Base-by-base conservation (phyloP, 1,140 invertebrate species). In the Melitaea cinxia region DNA sequence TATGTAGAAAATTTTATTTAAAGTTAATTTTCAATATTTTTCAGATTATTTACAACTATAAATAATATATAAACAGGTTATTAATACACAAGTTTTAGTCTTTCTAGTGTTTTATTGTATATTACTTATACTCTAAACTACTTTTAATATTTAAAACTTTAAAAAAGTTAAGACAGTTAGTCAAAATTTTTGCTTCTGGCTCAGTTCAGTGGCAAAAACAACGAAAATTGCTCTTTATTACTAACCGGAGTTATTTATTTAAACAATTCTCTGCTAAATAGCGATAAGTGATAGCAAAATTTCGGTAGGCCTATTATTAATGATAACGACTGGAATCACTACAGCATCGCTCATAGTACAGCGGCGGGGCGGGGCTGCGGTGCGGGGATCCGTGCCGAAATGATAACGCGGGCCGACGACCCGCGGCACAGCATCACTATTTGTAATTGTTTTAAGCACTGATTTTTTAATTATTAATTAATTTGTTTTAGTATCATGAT, bases 321-420 rank as follows among this genome's bases (percentile, higher is more conserved):
- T 47, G 19, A 23, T 23, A 47, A 12, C 35, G 54, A 57, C 12
- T 57, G 35, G 26, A 55, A 45, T 54, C 56, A 66, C 39, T 47
- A 26, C 33, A 57, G 42, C 53, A 68, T 53, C 64, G 42, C 37
- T 42, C 37, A 47, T 58, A 57, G 39, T 50, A 42, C 47, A 56
- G 47, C 47, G 39, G 55, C 9, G 62, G 55, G 39, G 24, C 52
- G 24, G 63, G 39, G 60, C n/a, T 45, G 50, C 56, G 39, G 45
- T 30, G 39, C 37, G 67, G 24, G 77, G 79, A 85, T 85, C 77
- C 78, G 76, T 84, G 84, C 84, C 83, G 80, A 88, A 85, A 88
- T 80, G 84, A 88, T 88, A 88, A 88, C 72, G 57, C 62, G 55
- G 84, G 70, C 49, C 81, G 78, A 76, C 80, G 84, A 88, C 77